Conservation (phyloP, 2,113 vertebrate species). For the Sakesphorus luctuosus region DNA sequence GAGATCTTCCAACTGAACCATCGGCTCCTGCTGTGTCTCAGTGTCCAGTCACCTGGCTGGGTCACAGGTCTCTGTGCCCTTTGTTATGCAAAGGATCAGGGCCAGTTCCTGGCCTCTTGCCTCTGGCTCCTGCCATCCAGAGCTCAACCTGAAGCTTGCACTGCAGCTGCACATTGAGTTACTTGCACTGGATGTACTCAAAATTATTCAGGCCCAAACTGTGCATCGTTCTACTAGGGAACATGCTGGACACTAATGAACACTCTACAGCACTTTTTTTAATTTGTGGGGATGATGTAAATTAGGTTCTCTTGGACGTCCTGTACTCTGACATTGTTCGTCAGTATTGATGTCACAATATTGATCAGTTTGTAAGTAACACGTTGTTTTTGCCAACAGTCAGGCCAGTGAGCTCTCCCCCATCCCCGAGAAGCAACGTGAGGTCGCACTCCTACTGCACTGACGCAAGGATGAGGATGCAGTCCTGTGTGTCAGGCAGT, state of each 20-base stretch:
- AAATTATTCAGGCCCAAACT: background rate
- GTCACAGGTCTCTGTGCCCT: background rate
- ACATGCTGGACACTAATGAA: fast-evolving
- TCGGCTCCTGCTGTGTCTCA: background rate
- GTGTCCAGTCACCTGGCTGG: background rate
- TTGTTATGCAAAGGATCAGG: background rate
- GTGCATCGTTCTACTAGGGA: fast-evolving
- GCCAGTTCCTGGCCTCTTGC: background rate
- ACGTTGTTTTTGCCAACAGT: background rate
- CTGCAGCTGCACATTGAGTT: background rate
- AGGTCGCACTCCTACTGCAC: fast-evolving
- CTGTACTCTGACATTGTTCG: background rate
- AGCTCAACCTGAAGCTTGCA: background rate
- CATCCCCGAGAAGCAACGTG: background rate
- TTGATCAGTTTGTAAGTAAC: background rate
- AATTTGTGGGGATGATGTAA: fast-evolving
- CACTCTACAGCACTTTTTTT: fast-evolving
- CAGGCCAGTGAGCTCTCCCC: background rate
- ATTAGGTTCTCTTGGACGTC: background rate
- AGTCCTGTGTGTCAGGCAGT: fast-evolving
- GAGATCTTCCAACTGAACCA: background rate
- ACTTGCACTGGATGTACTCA: background rate
- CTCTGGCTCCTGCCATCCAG: background rate
- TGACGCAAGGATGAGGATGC: background rate
- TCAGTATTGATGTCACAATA: background rate